phyloP scores from a whole-genome alignment of 2,797 vertebrate genomes.

The Gorsachius magnificus region DNA sequence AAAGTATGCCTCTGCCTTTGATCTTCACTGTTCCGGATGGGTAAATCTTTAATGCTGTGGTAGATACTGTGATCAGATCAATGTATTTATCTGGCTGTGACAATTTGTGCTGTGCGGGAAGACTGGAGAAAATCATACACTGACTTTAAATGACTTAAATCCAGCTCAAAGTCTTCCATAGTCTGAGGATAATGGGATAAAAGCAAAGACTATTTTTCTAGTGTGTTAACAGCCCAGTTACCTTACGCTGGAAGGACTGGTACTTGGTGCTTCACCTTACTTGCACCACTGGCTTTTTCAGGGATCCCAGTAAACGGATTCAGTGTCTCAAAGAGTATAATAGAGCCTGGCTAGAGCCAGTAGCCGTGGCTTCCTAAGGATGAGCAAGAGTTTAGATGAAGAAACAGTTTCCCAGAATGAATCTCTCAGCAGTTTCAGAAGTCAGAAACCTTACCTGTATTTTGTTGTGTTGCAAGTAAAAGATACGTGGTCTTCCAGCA shows the following conservation, averaged over 20 bases:
- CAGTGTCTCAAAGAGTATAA: neutral
- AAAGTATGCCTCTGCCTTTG: neutral
- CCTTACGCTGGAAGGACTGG: neutral
- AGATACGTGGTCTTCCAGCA: neutral
- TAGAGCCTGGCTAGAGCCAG: neutral
- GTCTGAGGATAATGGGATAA: neutral
- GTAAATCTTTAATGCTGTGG: neutral
- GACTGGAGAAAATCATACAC: neutral
- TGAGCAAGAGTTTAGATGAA: neutral
- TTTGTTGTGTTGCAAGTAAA: neutral
- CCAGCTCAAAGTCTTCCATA: neutral
- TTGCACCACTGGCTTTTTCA: neutral
- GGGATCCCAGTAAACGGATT: neutral
- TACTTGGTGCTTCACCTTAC: neutral
- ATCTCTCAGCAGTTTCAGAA: neutral
- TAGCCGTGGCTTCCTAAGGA: neutral
- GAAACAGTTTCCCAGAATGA: neutral
- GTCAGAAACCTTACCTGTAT: neutral
- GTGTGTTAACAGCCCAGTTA: neutral
- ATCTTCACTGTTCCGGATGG: neutral
- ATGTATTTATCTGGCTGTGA: neutral
- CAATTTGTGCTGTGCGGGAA: neutral
- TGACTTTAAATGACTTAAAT: neutral
- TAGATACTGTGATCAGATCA: neutral
- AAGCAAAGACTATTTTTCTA: neutral